Percentiles rank a stretch among this genome's conserved stretches.
phyloP scores from a whole-genome alignment of 2,113 vertebrate genomes.

The Mohoua ochrocephala region DNA sequence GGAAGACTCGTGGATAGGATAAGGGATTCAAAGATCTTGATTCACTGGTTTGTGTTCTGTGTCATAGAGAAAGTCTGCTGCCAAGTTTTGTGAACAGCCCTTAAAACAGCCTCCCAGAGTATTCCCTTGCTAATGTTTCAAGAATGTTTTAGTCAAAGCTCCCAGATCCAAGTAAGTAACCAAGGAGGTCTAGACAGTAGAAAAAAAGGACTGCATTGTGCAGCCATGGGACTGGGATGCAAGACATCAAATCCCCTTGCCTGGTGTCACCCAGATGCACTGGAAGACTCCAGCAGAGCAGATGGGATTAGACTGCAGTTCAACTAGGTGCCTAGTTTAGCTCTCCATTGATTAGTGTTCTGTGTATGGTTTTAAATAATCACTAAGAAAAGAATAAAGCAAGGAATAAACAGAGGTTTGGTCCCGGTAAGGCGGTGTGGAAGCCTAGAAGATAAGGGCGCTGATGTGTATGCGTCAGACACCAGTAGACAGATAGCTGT shows the following conservation, averaged over 20 bases:
- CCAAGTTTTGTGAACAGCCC: not conserved
- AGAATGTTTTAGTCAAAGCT: not conserved
- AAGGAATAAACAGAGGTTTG: not conserved
- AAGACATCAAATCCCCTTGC: not conserved
- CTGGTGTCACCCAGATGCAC: not conserved
- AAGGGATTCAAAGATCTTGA: not conserved
- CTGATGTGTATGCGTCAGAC: not conserved
- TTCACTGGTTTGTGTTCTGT: not conserved
- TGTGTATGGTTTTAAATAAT: not conserved
- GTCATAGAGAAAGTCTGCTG: not conserved
- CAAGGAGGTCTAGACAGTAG: not conserved
- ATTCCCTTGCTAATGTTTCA: not conserved
- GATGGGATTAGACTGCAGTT: not conserved
- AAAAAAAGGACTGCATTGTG: not conserved
- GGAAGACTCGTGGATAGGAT: not conserved
- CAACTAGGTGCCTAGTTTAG: not conserved
- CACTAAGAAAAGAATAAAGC: not conserved
- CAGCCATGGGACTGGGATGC: not conserved
- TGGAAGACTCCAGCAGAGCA: not conserved
- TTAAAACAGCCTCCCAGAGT: not conserved
- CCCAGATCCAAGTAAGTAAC: not conserved
- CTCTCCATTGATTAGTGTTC: not conserved
- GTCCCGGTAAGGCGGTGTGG: not conserved
- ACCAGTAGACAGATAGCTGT: not conserved
- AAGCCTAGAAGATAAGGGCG: not conserved